Base-by-base conservation (phyloP, 2,888 invertebrate species). In the Amphipyra tragopoginis region DNA sequence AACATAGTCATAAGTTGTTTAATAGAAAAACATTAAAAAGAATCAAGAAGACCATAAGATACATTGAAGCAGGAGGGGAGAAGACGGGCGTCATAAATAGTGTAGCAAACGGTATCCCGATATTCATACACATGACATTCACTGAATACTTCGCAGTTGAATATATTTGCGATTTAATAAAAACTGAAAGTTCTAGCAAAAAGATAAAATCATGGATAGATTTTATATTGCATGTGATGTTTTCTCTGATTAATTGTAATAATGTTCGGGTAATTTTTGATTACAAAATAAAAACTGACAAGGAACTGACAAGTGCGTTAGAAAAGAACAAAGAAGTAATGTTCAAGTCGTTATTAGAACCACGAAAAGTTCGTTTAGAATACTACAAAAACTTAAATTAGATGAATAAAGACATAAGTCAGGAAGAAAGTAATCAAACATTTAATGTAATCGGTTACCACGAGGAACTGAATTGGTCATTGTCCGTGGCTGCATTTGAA, bases 131-230 rank as follows among this genome's bases (percentile, higher is more conserved):
- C 47, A 39, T 55, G 47, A 50, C 62, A 8, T 72, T 73, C 39
- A 39, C 65, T 7, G 73, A 73, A 34, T 58, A 74, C 36, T 72
- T 65, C 13, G 73, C 73, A 1, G 58, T 68, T 3, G 73, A 69
- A 48, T 58, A 69, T n/a, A 2, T 73, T n/a, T 68, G 62, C 33
- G 62, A 69, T 21, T 38, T 54, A 29, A n/a, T 73, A 10, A 72
- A 72, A 53, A 38, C 7, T 3, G 14, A 45, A 8, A 54, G n/a
- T 0, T 47, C 8, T 2, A n/a, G 11, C 0, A 44, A 56, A 4
- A 51, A 26, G 3, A 11, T 9, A 40, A 51, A 21, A 26, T 15
- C 10, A 10, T n/a, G 55, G 0, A 60, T 66, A 47, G 29, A 60
- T 36, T 52, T 52, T 10, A 52, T 68, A 15, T 40, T 60, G 8